phyloP scores from a whole-genome alignment of 1,140 invertebrate genomes.

The Oreohelix idahoensis region DNA sequence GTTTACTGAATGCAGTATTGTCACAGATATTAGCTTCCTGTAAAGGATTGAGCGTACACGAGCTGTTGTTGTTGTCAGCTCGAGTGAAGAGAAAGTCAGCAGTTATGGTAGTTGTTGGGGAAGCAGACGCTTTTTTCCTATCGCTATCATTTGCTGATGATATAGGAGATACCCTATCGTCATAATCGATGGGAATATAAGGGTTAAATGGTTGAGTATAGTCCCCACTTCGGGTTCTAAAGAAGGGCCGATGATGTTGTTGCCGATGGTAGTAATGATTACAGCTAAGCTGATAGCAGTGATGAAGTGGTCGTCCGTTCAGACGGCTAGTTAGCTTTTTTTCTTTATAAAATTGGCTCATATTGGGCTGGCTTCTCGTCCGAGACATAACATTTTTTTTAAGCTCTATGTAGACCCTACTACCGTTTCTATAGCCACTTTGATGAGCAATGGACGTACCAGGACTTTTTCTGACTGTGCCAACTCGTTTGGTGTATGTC shows the following conservation, averaged over 20 bases:
- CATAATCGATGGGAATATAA: not conserved
- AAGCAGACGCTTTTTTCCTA: no score
- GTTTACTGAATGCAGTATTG: no score
- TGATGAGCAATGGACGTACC: not conserved
- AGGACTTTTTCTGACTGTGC: not conserved
- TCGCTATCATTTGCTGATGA: no score
- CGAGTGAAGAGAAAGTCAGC: no score
- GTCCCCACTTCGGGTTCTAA: not conserved
- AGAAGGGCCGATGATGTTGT: not conserved
- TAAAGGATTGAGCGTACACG: no score
- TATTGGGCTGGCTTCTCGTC: not conserved
- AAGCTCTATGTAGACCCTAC: slow-evolving; percentile 3
- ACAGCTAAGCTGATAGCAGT: not conserved
- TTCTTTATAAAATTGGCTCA: not conserved
- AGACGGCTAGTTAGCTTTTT: not conserved
- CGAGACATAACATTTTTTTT: not conserved
- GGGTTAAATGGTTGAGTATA: not conserved
- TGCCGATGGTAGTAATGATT: not conserved
- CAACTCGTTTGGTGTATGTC: not conserved
- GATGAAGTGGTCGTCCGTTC: not conserved
- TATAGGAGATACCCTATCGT: not conserved
- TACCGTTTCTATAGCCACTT: not conserved
- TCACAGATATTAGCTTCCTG: no score
- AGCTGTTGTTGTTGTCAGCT: no score
- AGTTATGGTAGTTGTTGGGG: no score